Evolutionary conservation across 2,888 invertebrate genomes (phyloP).

Genomic region (Chouioia cunea): DNA sequence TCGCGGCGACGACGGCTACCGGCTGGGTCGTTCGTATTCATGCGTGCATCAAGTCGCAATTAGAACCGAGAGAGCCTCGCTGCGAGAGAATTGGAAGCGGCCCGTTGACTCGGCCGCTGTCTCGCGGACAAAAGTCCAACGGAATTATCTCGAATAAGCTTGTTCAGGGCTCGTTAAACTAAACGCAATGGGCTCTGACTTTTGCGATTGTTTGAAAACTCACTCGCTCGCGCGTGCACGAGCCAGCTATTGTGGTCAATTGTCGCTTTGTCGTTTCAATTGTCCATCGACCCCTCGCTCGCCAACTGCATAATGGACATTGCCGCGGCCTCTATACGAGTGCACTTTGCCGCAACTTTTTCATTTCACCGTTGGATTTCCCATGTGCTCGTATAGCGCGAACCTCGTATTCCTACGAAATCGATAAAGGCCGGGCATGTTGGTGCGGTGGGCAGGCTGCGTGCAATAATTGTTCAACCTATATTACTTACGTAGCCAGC

Average conservation of each 20-base stretch:
- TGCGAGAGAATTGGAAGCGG: conserved; percentile 59
- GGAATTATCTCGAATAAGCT: conserved; percentile 60
- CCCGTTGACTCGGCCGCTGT: conserved; percentile 61
- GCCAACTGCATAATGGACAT: too few relatives aligned
- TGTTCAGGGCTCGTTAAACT: conserved; percentile 58
- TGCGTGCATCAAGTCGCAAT: conserved; percentile 51
- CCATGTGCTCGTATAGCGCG: too few relatives aligned
- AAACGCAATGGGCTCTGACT: conserved; percentile 10
- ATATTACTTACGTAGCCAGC: too few relatives aligned
- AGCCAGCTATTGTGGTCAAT: too few relatives aligned
- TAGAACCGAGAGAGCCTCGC: conserved; percentile 58
- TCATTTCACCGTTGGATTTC: too few relatives aligned
- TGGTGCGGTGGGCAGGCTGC: too few relatives aligned
- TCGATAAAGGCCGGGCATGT: too few relatives aligned
- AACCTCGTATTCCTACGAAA: too few relatives aligned
- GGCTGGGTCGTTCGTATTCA: conserved; percentile 22
- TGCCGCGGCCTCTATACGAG: too few relatives aligned
- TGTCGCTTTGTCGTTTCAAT: background rate
- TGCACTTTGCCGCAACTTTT: too few relatives aligned
- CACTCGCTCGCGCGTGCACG: background rate
- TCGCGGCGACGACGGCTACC: background rate
- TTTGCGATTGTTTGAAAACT: conserved; percentile 33
- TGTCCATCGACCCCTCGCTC: too few relatives aligned
- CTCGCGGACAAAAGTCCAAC: conserved; percentile 62
- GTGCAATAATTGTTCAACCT: too few relatives aligned